A percentile compares a stretch with the other conserved stretches of the same genome.
phyloP scores from a whole-genome alignment of 2,888 invertebrate species.

The Phengaris arion region DNA sequence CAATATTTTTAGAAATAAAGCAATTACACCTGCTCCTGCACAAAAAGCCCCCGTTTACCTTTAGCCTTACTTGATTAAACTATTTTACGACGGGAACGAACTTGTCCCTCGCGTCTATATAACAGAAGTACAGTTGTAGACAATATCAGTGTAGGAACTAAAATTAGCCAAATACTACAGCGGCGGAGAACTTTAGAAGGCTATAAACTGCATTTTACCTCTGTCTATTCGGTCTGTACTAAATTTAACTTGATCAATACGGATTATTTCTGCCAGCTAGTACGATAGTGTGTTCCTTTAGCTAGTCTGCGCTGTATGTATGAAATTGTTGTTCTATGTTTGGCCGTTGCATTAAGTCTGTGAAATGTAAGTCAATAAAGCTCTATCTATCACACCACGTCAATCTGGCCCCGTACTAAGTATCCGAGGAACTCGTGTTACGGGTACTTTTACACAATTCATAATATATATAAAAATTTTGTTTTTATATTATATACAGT shows the following conservation, averaged over 20 bases:
- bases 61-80: not conserved
- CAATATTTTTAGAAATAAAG: too few relatives aligned
- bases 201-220: conserved; percentile 37
- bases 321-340: not conserved
- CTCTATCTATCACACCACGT: too few relatives aligned
- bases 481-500: too few relatives aligned
- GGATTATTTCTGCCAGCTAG: conserved; percentile 47
- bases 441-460: too few relatives aligned
- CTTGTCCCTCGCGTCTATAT: not conserved
- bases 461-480: too few relatives aligned
- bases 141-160: not conserved
- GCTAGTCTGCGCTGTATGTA: not conserved
- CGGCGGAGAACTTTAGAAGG: conserved; percentile 15
- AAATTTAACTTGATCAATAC: conserved; percentile 73
- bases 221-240: conserved; percentile 45
- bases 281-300: conserved; percentile 50
- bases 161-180: conserved; percentile 20
- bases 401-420: too few relatives aligned
- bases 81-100: not conserved
- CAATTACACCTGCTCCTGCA: too few relatives aligned
- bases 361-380: too few relatives aligned
- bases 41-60: not conserved
- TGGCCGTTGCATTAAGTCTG: not conserved
- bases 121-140: conserved; percentile 25
- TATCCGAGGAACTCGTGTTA: too few relatives aligned